Evolutionary conservation across 2,797 vertebrate species (phyloP), one percentile per base, ranked within the genome.

Genomic region (Petrocephalus schoutedeni): DNA sequence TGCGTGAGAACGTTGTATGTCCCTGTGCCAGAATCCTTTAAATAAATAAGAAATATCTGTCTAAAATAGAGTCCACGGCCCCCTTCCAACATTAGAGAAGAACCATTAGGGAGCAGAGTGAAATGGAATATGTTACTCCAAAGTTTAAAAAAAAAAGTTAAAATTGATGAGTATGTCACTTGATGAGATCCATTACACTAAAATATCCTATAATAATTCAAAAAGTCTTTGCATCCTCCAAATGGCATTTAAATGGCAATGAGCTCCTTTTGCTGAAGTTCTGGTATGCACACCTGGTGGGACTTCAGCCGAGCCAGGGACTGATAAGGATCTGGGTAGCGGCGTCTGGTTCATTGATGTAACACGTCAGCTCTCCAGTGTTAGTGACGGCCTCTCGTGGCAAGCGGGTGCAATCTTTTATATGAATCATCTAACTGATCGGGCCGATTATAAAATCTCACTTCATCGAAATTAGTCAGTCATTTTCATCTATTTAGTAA

Each of bases 51-150:
- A 64, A 91, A 87, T 92, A 53, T 87, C 89, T 87, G 89, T 59
- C 89, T 92, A 85, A 91, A 92, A 93, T 90, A 89, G 91, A 90
- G 90, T 91, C 87, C 83, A 6, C 19, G 87, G 90, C 91, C 90
- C 89, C 89, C 89, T 5, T 89, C 88, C 89, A 56, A 87, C 85
- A 84, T 77, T 53, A 88, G 12, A 3, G 36, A 59, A 71, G 74
- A 88, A 88, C 45, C 41, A 67, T 51, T 64, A 28, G 87, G 36
- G 59, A 86, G 84, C 36, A 57, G 53, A 87, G 88, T 6, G 90
- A 19, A 86, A 89, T 87, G 74, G 21, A 58, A 77, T 87, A 32
- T 2, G 41, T 8, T 1, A 88, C 45, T 89, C 90, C 32, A 85
- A 91, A 90, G 83, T 89, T 90, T 71, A 58, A 41, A 51, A 86